A percentile compares a stretch with the other conserved stretches of the same genome.
Evolutionary conservation across 2,113 vertebrate genomes (phyloP).

Genomic region (Cinclus cinclus): DNA sequence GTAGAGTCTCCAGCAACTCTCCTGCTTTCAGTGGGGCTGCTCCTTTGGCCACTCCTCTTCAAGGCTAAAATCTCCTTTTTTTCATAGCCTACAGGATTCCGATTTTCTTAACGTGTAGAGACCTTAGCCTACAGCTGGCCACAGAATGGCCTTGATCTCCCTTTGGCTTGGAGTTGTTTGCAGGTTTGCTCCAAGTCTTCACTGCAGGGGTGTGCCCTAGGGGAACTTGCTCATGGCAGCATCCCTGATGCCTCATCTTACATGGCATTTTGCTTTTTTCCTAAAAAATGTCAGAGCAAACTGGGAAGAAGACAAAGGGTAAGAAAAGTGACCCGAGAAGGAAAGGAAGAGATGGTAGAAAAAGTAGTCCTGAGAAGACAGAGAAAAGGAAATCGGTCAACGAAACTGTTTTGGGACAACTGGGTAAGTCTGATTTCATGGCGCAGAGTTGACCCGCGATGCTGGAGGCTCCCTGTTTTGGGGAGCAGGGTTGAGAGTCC

Average conservation of each 20-base stretch:
- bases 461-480: not conserved
- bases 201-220: not conserved
- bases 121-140: not conserved
- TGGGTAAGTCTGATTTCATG: constrained; percentile 82
- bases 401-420: constrained; percentile 89
- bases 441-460: not conserved
- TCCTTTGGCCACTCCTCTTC: not conserved
- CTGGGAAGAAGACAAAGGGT: constrained; percentile 84
- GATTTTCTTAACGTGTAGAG: not conserved
- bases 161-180: not conserved
- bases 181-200: not conserved
- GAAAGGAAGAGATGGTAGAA: constrained; percentile 85
- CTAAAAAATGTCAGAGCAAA: constrained; percentile 79
- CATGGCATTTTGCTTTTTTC: constrained; percentile 10
- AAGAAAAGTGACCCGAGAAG: constrained; percentile 86
- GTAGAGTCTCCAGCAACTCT: not conserved
- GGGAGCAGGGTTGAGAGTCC: not conserved
- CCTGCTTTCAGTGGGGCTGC: not conserved
- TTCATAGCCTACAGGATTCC: not conserved
- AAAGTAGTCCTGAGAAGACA: constrained; percentile 89
- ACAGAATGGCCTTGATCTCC: not conserved
- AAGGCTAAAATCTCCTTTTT: not conserved
- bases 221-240: not conserved
- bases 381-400: constrained; percentile 88
- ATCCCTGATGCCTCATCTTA: constrained; percentile 17